These are phyloP conservation scores for Momotus momota DNA, from an alignment of 2,797 vertebrate genomes.

Conservation along the genomic window DNA sequence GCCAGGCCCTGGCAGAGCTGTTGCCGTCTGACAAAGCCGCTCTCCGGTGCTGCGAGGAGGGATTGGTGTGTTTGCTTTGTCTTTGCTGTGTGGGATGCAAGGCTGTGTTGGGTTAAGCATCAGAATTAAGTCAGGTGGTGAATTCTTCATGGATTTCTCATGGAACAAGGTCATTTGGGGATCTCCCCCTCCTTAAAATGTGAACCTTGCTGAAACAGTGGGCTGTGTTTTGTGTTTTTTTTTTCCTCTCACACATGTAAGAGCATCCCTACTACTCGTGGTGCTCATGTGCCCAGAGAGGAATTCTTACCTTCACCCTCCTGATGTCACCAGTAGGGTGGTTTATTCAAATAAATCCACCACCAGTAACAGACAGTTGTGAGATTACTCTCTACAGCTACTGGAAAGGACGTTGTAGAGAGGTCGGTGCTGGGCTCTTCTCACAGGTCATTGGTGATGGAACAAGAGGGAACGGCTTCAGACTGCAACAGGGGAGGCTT, in stretches of 20 bases:
- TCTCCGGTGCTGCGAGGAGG: background rate
- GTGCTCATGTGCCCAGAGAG: background rate
- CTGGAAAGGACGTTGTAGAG: no score
- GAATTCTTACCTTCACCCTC: no score
- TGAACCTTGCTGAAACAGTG: background rate
- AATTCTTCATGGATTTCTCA: background rate
- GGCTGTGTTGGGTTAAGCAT: background rate
- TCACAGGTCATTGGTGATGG: no score
- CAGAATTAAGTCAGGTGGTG: background rate
- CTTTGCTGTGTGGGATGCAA: background rate
- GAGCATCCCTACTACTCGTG: accelerated
- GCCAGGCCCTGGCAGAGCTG: background rate
- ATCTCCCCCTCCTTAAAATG: background rate
- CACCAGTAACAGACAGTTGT: accelerated
- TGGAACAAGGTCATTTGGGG: accelerated
- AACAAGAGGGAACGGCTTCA: no score
- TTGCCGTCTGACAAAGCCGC: background rate
- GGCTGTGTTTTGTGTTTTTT: no score
- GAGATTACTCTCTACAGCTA: no score
- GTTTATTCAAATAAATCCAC: background rate
- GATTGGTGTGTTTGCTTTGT: background rate
- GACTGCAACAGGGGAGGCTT: no score
- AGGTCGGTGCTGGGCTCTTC: no score
- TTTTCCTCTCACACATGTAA: accelerated
- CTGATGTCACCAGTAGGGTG: accelerated